These are phyloP conservation scores for Xenopus borealis DNA, from an alignment of 2,113 vertebrate species.

Conservation along the genomic window DNA sequence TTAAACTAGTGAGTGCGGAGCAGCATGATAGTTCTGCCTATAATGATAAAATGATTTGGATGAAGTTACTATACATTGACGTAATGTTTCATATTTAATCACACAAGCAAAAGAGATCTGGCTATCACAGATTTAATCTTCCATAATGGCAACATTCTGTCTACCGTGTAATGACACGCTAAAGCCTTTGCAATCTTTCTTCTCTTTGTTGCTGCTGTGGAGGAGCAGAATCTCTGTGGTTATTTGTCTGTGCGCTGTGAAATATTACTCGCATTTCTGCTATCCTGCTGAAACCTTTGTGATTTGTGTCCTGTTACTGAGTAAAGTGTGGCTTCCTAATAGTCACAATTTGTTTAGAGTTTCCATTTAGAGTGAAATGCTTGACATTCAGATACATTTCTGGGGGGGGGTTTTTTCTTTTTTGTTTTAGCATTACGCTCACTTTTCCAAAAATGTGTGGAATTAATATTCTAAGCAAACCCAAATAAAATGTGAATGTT, in stretches of 20 bases:
- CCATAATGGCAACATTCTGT: slow-evolving; percentile 24
- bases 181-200: not conserved
- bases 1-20: not conserved
- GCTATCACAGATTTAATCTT: slow-evolving; percentile 25
- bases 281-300: slow-evolving; percentile 1
- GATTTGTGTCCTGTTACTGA: slow-evolving; percentile 15
- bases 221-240: not conserved
- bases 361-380: not conserved
- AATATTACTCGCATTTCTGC: slow-evolving; percentile 19
- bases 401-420: too few species aligned
- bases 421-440: too few species aligned
- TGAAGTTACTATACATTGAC: not conserved
- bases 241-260: slow-evolving; percentile 19
- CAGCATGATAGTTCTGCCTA: not conserved
- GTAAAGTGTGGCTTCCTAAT: slow-evolving; percentile 9
- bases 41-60: not conserved
- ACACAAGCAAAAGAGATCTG: not conserved
- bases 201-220: not conserved
- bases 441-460: not conserved
- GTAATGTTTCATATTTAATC: slow-evolving; percentile 29
- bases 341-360: slow-evolving; percentile 16
- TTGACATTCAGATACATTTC: too few species aligned
- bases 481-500: too few species aligned
- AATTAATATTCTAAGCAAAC: too few species aligned
- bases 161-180: slow-evolving; percentile 14